These are phyloP conservation scores for Anabas testudineus DNA, from an alignment of 2,797 vertebrate species.

Conservation along the genomic window DNA sequence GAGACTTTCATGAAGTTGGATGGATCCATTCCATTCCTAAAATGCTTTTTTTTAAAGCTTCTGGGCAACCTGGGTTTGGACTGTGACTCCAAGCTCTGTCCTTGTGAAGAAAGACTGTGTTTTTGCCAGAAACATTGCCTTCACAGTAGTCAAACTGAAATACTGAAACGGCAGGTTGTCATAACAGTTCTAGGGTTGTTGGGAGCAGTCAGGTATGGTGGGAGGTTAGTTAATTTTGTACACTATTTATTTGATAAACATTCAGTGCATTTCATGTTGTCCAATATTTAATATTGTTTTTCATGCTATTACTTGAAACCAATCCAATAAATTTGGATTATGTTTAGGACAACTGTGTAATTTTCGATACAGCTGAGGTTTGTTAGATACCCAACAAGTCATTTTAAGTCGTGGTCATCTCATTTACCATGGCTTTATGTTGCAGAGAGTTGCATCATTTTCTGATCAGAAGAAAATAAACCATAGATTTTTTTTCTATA, in stretches of 20 bases:
- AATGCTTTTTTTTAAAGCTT: too few relatives aligned
- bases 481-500: neutral
- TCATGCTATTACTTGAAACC: slow-evolving; percentile 75
- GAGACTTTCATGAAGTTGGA: too few relatives aligned
- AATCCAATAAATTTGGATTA: slow-evolving; percentile 32
- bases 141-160: slow-evolving; percentile 30
- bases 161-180: slow-evolving; percentile 12
- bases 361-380: slow-evolving; percentile 18
- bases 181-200: slow-evolving; percentile 23
- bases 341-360: slow-evolving; percentile 10
- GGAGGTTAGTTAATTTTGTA: slow-evolving; percentile 69
- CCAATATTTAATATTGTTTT: slow-evolving; percentile 51
- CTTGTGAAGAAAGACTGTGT: slow-evolving; percentile 11
- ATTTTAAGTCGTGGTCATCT: slow-evolving; percentile 31
- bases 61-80: too few relatives aligned
- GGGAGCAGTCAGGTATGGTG: slow-evolving; percentile 2
- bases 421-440: neutral
- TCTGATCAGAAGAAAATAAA: slow-evolving; percentile 18
- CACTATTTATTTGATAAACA: slow-evolving; percentile 79
- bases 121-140: slow-evolving; percentile 45
- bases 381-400: slow-evolving; percentile 16
- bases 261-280: slow-evolving; percentile 67
- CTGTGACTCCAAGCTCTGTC: slow-evolving; percentile 6
- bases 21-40: too few relatives aligned
- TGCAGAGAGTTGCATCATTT: slow-evolving; percentile 23